Base-by-base conservation (phyloP, 2,888 invertebrate genomes). In the Leistus spinibarbis region DNA sequence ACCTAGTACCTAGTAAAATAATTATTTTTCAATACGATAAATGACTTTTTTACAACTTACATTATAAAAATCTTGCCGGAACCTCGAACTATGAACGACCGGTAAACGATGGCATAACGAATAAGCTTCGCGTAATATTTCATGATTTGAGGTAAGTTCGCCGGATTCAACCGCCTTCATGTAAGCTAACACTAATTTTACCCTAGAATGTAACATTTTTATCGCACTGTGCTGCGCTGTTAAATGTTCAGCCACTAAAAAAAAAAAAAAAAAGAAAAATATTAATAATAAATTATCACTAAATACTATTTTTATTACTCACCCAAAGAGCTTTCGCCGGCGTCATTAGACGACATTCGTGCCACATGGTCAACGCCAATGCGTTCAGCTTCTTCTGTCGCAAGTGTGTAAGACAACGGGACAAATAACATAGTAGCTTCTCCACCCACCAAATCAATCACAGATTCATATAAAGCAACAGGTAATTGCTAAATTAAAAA, bases 311-410 rank as follows among this genome's bases (percentile, higher is more conserved):
- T n/a, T n/a, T n/a, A n/a, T n/a, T n/a, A n/a, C 22, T 20, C 19
- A 60, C 60, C 60, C 22, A 60, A 22, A 20, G 60, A 60, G 20
- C 60, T 95, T 82, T 96, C 94, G 19, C 92, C 94, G 20, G 93
- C 92, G 84, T 97, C 97, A 76, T 93, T 94, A 5, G 93, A 93
- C 0, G 97, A 95, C 88, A 98, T 95, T 79, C 98, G 90, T 7
- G 98, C 98, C 5, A 99, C 98, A 88, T 99, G 99, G 86, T 99
- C 99, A 0, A 99, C 96, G 0, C 99, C 99, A 82, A 99, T 99
- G 77, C 99, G 90, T 86, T 99, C 99, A 0, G 98, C 98, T 86
- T 99, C 98, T 85, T 99, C 99, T 0, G 98, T 98, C 1, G 98
- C 98, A 79, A 99, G 86, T 0, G 97, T 97, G 86, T 98, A 99